Percentiles rank a stretch among this genome's conserved stretches.
Evolutionary conservation across 2,888 invertebrate species (phyloP).

Genomic region (Mycalesis mineus): DNA sequence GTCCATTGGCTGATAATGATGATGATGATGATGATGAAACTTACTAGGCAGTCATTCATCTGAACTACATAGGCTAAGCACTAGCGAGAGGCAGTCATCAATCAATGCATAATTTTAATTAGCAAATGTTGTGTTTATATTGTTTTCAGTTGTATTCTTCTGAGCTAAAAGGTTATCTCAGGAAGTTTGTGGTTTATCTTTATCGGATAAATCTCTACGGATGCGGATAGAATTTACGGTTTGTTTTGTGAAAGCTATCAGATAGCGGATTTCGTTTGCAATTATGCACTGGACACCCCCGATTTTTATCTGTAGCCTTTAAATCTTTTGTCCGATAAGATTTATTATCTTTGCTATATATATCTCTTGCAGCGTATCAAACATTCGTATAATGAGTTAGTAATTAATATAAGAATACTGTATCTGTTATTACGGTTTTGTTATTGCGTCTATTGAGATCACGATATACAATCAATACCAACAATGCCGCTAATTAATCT

Average conservation of each 20-base stretch:
- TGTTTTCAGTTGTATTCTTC: neutral
- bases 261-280: neutral
- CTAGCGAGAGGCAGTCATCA: too few species aligned
- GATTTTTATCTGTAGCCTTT: neutral
- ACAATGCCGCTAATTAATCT: too few species aligned
- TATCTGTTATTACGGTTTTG: too few species aligned
- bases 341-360: neutral
- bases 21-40: too few species aligned
- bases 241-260: neutral
- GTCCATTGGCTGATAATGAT: too few species aligned
- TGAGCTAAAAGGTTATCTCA: neutral
- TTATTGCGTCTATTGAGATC: too few species aligned
- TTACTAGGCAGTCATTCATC: too few species aligned
- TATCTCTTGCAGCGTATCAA: neutral
- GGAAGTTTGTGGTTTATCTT: neutral
- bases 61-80: too few species aligned
- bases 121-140: too few species aligned
- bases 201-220: neutral
- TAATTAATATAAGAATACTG: neutral
- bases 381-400: neutral
- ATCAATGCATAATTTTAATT: too few species aligned
- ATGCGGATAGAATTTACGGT: neutral
- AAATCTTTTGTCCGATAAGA: neutral
- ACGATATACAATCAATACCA: too few species aligned
- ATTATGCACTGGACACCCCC: neutral